phyloP scores from a whole-genome alignment of 2,797 vertebrate species.

The Anomalospiza imberbis region DNA sequence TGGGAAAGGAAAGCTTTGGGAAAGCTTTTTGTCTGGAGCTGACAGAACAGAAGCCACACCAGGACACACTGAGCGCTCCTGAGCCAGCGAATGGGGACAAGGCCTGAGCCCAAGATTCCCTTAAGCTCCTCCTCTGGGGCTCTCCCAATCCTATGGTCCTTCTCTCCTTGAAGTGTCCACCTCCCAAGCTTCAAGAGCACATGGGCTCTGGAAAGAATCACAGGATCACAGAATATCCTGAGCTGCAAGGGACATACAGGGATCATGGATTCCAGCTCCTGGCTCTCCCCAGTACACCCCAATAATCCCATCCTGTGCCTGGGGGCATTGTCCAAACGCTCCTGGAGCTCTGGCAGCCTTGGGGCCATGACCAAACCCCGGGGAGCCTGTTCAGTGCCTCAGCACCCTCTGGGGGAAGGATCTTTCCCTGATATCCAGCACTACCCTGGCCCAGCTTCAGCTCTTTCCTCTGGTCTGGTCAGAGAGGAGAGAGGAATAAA shows the following conservation, averaged over 20 bases:
- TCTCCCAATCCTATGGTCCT: not conserved
- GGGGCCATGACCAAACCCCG: too few relatives aligned
- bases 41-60: not conserved
- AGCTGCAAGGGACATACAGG: not conserved
- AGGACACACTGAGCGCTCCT: not conserved
- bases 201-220: not conserved
- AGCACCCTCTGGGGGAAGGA: too few relatives aligned
- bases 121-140: not conserved
- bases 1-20: too few relatives aligned
- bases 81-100: not conserved
- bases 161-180: not conserved
- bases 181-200: not conserved
- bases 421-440: too few relatives aligned
- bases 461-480: not conserved
- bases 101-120: not conserved
- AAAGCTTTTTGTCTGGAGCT: not conserved
- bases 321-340: rapidly evolving
- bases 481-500: not conserved
- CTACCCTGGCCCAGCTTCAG: not conserved
- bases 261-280: not conserved
- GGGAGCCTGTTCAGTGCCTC: too few relatives aligned
- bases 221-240: too few relatives aligned
- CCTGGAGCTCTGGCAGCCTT: not conserved
- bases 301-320: not conserved
- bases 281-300: not conserved